Percentiles rank a stretch among this genome's conserved stretches.
Conservation (phyloP, 2,888 invertebrate species). For the Drosophila anomalata region DNA sequence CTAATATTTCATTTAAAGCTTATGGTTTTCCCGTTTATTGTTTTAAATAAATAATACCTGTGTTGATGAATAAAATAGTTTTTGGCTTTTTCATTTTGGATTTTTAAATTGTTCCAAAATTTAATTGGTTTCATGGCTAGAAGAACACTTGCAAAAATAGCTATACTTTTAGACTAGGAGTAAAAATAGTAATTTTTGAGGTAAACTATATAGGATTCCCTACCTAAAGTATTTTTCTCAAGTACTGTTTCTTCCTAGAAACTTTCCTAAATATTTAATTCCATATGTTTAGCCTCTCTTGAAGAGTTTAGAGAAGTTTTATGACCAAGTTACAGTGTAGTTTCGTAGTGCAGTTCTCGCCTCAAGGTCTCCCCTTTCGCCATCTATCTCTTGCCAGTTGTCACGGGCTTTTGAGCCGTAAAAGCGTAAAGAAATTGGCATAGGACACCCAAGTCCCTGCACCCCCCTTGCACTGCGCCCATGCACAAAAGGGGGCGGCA, state of each 20-base stretch:
- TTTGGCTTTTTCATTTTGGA: no score
- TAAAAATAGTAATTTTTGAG: no score
- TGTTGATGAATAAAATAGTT: no score
- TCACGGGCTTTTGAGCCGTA: conserved; percentile 50
- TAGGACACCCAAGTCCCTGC: conserved; percentile 9
- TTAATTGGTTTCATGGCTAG: neutral
- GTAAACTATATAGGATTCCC: no score
- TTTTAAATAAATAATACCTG: neutral
- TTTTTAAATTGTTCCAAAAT: neutral
- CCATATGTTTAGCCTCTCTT: no score
- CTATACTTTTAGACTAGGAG: no score
- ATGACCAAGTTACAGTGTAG: neutral
- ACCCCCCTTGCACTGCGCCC: neutral
- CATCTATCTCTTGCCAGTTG: conserved; percentile 19
- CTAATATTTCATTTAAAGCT: neutral
- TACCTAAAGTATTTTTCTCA: no score
- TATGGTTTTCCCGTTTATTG: neutral
- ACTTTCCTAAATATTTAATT: no score
- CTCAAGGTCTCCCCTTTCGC: conserved; percentile 53
- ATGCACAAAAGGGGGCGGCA: conserved; percentile 1
- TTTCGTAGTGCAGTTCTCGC: conserved; percentile 35
- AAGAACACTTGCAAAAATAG: neutral
- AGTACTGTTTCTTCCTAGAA: no score
- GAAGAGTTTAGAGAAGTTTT: no score
- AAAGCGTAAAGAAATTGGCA: conserved; percentile 65